These are phyloP conservation scores for Basileuterus tristriatus DNA, from an alignment of 2,797 vertebrate genomes.

Conservation along the genomic window DNA sequence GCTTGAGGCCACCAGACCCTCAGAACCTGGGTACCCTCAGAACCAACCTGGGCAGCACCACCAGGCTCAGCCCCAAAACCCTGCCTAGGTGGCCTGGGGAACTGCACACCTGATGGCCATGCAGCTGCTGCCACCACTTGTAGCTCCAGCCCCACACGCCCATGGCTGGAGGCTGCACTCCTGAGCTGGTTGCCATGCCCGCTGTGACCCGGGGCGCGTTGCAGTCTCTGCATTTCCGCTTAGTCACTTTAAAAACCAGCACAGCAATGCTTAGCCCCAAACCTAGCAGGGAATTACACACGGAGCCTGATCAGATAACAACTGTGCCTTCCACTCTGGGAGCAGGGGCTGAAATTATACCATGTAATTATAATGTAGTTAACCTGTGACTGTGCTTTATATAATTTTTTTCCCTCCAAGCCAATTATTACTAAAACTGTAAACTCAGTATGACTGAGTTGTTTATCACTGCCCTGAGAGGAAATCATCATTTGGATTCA, in stretches of 20 bases:
- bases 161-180: accelerated
- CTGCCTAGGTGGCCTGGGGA: neutral
- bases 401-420: constrained; percentile 22
- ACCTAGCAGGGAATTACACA: neutral
- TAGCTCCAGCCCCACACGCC: neutral
- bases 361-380: constrained; percentile 58
- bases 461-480: constrained; percentile 49
- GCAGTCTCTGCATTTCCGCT: neutral
- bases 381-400: constrained; percentile 18
- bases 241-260: neutral
- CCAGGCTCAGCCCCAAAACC: neutral
- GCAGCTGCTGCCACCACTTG: neutral
- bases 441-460: constrained; percentile 50
- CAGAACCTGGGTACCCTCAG: accelerated
- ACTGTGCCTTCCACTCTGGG: constrained; percentile 40
- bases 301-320: constrained; percentile 34
- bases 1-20: accelerated
- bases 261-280: constrained; percentile 8
- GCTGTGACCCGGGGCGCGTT: accelerated
- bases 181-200: neutral
- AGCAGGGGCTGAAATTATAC: constrained; percentile 46
- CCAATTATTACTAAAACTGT: constrained; percentile 47
- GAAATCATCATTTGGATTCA: constrained; percentile 17
- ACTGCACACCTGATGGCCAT: accelerated
- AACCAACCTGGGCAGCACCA: neutral